Evolutionary conservation across 1,140 invertebrate species (phyloP).

Genomic region (Drosophila malerkotliana): DNA sequence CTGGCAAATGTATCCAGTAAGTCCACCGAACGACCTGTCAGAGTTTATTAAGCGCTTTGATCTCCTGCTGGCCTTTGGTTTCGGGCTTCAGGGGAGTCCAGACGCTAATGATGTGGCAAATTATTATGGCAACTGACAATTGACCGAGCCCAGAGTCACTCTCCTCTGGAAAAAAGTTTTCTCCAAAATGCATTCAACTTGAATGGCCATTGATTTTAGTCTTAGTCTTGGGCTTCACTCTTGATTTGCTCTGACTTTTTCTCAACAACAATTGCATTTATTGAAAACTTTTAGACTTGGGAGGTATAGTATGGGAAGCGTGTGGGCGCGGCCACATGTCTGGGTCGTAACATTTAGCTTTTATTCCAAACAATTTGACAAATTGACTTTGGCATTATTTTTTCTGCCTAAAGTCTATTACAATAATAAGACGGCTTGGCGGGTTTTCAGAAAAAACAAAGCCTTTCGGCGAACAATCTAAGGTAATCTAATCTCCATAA

Average conservation of each 20-base stretch:
- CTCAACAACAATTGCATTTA: slow-evolving; percentile 27
- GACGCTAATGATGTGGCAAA: slow-evolving; percentile 81
- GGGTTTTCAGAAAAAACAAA: slow-evolving; percentile 9
- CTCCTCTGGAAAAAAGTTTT: slow-evolving; percentile 31
- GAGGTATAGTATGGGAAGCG: no score
- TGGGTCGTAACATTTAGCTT: slow-evolving; percentile 65
- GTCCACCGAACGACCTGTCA: slow-evolving; percentile 35
- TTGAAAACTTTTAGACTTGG: slow-evolving; percentile 36
- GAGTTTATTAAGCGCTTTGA: slow-evolving; percentile 60
- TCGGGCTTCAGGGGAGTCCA: slow-evolving; percentile 42
- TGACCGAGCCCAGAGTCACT: slow-evolving; percentile 19
- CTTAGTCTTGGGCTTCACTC: slow-evolving; percentile 31
- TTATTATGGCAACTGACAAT: slow-evolving; percentile 77
- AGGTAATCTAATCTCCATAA: no score
- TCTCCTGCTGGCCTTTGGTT: slow-evolving; percentile 41
- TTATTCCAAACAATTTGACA: slow-evolving; percentile 67
- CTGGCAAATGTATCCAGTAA: slow-evolving; percentile 3
- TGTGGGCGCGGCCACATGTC: slow-evolving; percentile 50
- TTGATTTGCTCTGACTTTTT: slow-evolving; percentile 50
- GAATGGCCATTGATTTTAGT: slow-evolving; percentile 68
- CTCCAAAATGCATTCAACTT: slow-evolving; percentile 71
- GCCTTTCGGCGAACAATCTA: no score
- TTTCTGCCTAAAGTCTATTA: slow-evolving; percentile 57
- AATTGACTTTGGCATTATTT: slow-evolving; percentile 61
- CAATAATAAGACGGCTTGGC: slow-evolving; percentile 48